Evolutionary conservation across 1,140 invertebrate species (phyloP).

Genomic region (Drosophila insularis): DNA sequence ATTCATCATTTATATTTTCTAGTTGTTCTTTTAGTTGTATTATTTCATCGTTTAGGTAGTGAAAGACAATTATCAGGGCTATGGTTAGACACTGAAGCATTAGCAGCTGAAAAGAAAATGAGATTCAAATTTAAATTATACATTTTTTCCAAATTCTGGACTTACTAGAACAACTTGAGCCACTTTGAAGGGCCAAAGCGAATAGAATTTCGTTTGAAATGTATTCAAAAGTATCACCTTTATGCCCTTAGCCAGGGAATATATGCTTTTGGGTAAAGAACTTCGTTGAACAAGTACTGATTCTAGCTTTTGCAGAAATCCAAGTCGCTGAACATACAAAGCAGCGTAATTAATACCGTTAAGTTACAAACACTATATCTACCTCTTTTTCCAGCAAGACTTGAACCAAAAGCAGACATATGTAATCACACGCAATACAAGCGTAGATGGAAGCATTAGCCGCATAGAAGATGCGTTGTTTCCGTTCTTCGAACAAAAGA

Average conservation of each 20-base stretch:
- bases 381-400: constrained; percentile 50
- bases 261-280: constrained; percentile 13
- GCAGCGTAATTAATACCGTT: not conserved
- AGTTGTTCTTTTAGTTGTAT: constrained; percentile 40
- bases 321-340: constrained; percentile 21
- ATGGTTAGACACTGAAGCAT: constrained; percentile 42
- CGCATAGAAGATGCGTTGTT: constrained; percentile 65
- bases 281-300: constrained; percentile 8
- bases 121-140: not conserved
- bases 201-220: constrained; percentile 35
- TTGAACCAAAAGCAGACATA: constrained; percentile 42
- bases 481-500: constrained; percentile 52
- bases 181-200: constrained; percentile 40
- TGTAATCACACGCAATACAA: constrained; percentile 67
- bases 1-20: constrained; percentile 46
- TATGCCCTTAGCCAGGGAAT: constrained; percentile 45
- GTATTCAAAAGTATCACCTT: constrained; percentile 11
- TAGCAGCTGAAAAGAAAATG: constrained; percentile 32
- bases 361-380: not conserved
- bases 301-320: constrained; percentile 28
- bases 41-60: constrained; percentile 65
- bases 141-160: not conserved
- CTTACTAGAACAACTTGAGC: constrained; percentile 39
- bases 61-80: constrained; percentile 46
- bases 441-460: constrained; percentile 65